phyloP scores from a whole-genome alignment of 2,113 vertebrate species.

The Xenopus laevis region DNA sequence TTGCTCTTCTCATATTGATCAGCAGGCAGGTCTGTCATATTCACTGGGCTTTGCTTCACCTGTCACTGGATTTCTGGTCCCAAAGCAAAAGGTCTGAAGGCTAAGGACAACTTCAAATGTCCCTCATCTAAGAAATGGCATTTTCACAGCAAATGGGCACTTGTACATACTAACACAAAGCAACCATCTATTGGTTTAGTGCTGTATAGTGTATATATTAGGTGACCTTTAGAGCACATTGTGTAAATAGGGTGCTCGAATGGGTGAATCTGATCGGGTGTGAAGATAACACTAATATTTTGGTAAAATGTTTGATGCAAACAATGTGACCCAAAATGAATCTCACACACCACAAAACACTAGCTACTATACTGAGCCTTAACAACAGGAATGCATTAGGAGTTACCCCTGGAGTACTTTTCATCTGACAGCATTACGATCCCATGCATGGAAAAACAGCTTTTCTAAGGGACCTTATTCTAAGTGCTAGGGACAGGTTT shows the following conservation, averaged over 20 bases:
- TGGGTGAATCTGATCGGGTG: neutral
- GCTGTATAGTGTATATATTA: neutral
- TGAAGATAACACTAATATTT: neutral
- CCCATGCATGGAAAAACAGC: neutral
- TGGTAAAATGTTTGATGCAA: conserved; percentile 30
- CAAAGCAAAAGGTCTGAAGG: too few relatives aligned
- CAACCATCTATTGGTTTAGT: neutral
- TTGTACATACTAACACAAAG: neutral
- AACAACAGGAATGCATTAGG: neutral
- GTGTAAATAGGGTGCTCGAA: neutral
- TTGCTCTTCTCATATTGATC: too few relatives aligned
- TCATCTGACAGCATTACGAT: neutral
- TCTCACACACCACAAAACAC: neutral
- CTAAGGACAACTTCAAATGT: too few relatives aligned
- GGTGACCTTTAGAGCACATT: neutral
- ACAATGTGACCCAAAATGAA: conserved; percentile 21
- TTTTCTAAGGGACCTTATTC: neutral
- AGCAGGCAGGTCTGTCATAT: too few relatives aligned
- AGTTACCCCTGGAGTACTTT: neutral
- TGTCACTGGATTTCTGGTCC: too few relatives aligned
- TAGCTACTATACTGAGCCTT: neutral
- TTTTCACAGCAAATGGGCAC: too few relatives aligned
- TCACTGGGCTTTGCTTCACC: too few relatives aligned
- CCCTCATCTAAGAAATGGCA: too few relatives aligned
- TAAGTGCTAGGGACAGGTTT: conserved; percentile 18